Conservation (phyloP, 2,888 invertebrate genomes). For the Cylindroiulus punctatus region DNA sequence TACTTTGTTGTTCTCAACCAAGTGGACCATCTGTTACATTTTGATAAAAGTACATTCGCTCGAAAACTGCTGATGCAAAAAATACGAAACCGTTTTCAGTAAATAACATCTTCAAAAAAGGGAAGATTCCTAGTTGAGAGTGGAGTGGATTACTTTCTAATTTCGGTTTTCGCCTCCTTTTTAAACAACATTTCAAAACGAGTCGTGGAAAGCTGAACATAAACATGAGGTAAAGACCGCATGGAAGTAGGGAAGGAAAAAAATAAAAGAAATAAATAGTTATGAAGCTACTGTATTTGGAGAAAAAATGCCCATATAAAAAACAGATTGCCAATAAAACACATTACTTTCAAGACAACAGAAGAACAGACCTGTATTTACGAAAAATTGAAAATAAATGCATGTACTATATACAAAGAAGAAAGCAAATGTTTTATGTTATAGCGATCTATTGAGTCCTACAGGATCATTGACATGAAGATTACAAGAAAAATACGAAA, state of each 20-base stretch:
- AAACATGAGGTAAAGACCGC: slow-evolving; percentile 12
- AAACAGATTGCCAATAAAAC: neutral
- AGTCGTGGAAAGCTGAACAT: neutral
- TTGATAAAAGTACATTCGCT: slow-evolving; percentile 9
- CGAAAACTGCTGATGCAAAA: neutral
- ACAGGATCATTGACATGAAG: neutral
- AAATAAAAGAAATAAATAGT: neutral
- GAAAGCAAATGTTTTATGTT: neutral
- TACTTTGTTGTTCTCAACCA: slow-evolving; percentile 25
- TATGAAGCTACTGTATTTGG: too few relatives aligned
- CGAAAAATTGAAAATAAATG: neutral
- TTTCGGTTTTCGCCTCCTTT: slow-evolving; percentile 6
- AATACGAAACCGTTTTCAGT: neutral
- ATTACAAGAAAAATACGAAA: neutral
- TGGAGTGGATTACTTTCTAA: slow-evolving; percentile 30
- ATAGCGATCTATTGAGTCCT: too few relatives aligned
- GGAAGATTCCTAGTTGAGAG: neutral
- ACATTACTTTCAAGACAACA: neutral
- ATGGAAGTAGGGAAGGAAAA: neutral
- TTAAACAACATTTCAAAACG: slow-evolving; percentile 9
- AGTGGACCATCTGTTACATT: slow-evolving; percentile 32
- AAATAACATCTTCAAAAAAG: neutral
- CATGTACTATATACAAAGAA: neutral
- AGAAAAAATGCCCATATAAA: too few relatives aligned
- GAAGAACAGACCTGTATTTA: neutral